Conservation (phyloP, 2,113 vertebrate genomes). For the Antechinus stuartii region DNA sequence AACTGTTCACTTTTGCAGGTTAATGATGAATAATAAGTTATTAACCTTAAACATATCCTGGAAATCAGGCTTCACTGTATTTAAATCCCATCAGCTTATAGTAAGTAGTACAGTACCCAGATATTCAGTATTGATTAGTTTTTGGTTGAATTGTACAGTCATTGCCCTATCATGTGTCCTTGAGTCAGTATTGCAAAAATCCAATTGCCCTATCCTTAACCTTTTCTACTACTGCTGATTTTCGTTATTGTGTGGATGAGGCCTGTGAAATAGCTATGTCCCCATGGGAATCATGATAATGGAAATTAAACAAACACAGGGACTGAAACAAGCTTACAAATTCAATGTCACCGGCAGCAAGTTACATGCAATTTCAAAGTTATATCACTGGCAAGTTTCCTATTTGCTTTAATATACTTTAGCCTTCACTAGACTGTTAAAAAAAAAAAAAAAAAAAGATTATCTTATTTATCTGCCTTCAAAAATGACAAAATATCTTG, state of each 20-base stretch:
- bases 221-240: constrained; percentile 76
- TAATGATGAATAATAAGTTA: constrained; percentile 2
- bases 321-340: constrained; percentile 72
- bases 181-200: constrained; percentile 81
- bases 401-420: constrained; percentile 27
- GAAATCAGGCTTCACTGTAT: constrained; percentile 53
- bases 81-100: constrained; percentile 63
- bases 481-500: constrained; percentile 64
- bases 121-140: constrained; percentile 76
- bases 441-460: not conserved
- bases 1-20: not conserved
- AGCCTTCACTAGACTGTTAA: constrained; percentile 30
- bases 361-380: constrained; percentile 50
- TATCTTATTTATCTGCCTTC: constrained; percentile 49
- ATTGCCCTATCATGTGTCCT: constrained; percentile 76
- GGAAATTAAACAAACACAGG: constrained; percentile 80
- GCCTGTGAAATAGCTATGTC: constrained; percentile 71
- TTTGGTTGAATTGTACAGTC: constrained; percentile 64
- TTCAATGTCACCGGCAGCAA: constrained; percentile 62
- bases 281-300: constrained; percentile 72
- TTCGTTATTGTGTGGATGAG: constrained; percentile 73
- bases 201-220: constrained; percentile 81
- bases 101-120: constrained; percentile 46
- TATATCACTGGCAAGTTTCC: constrained; percentile 42
- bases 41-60: not conserved